These are phyloP conservation scores for Oeneis ivallda DNA, from an alignment of 2,888 invertebrate species.

Conservation along the genomic window DNA sequence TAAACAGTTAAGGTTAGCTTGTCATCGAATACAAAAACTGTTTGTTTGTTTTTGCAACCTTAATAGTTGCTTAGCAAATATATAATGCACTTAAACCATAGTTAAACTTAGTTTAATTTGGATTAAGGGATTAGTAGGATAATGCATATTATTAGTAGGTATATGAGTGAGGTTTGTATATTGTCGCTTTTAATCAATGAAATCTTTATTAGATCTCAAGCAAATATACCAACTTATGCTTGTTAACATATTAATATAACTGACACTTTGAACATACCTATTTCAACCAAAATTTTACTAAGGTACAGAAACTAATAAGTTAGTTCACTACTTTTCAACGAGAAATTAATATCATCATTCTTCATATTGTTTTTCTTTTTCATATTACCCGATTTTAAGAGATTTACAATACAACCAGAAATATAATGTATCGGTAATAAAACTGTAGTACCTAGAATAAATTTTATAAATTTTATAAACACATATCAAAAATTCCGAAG, in stretches of 20 bases:
- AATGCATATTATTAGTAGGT: background rate
- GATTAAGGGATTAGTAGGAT: conserved; percentile 28
- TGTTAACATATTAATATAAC: background rate
- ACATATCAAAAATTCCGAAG: no score
- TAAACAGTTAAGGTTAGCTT: no score
- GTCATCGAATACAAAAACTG: background rate
- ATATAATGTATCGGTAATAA: no score
- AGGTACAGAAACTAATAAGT: no score
- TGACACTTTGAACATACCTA: background rate
- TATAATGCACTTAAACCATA: conserved; percentile 24
- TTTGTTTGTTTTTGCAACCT: background rate
- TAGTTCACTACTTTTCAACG: no score
- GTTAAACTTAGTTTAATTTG: conserved; percentile 25
- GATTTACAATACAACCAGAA: no score
- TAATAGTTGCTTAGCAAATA: conserved; percentile 17
- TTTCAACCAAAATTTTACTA: background rate
- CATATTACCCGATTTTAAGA: no score
- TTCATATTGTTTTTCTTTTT: no score
- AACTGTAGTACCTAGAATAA: no score
- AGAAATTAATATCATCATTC: no score
- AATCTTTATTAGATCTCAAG: conserved; percentile 1
- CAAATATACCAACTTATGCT: conserved; percentile 3
- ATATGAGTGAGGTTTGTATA: background rate
- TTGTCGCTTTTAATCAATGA: background rate
- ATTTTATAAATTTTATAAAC: no score